These are phyloP conservation scores for Acrossocheilus fasciatus DNA, from an alignment of 2,797 vertebrate genomes.

Conservation along the genomic window DNA sequence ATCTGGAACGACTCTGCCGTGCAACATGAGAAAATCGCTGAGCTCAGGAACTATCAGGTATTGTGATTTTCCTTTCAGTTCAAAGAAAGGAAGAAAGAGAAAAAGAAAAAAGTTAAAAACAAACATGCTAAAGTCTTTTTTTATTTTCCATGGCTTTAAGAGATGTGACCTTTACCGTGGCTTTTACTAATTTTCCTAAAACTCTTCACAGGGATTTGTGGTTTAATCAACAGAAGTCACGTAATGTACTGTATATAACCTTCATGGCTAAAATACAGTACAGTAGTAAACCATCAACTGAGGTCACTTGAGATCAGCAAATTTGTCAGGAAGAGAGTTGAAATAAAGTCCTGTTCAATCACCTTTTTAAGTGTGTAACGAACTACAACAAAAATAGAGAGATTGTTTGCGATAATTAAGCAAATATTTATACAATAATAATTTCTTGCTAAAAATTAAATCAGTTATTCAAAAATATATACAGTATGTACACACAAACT, in stretches of 20 bases:
- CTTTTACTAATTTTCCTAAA: neutral
- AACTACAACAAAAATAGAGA: neutral
- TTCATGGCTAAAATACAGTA: neutral
- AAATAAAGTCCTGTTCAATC: neutral
- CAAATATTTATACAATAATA: neutral
- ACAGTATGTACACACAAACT: no score
- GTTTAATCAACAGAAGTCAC: constrained; percentile 12
- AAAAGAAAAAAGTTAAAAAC: neutral
- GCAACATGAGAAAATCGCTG: constrained; percentile 97
- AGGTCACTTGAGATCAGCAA: neutral
- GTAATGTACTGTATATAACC: neutral
- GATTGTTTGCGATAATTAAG: neutral
- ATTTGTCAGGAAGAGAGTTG: constrained; percentile 1
- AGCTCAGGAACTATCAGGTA: constrained; percentile 98
- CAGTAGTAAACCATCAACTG: neutral
- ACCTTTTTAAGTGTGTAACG: no score
- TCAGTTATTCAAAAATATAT: no score
- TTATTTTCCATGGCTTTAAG: constrained; percentile 9
- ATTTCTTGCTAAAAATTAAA: neutral
- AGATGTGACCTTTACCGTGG: neutral
- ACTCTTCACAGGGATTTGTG: neutral
- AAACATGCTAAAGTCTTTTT: neutral
- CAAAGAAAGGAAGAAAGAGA: constrained; percentile 21
- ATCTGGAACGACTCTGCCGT: constrained; percentile 98
- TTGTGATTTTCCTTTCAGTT: constrained; percentile 13